These are phyloP conservation scores for Arctia plantaginis DNA, from an alignment of 2,888 invertebrate species.

Conservation along the genomic window DNA sequence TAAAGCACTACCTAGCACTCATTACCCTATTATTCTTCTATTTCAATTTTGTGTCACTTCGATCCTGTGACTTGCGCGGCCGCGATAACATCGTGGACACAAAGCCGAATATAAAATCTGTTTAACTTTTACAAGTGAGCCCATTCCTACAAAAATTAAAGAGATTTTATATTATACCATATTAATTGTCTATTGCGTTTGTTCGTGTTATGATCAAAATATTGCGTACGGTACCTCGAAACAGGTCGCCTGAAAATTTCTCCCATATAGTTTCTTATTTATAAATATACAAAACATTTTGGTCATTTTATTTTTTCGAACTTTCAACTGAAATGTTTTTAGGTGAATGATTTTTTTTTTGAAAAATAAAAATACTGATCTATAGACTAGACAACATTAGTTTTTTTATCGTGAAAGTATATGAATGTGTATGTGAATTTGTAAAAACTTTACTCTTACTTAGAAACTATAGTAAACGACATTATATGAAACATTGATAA, in stretches of 20 bases:
- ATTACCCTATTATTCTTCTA: constrained; percentile 18
- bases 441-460: constrained; percentile 45
- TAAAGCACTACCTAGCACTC: constrained; percentile 22
- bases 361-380: constrained; percentile 62
- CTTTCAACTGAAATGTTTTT: constrained; percentile 56
- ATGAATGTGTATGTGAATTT: constrained; percentile 50
- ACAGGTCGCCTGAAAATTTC: constrained; percentile 52
- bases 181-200: constrained; percentile 28
- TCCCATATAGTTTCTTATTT: constrained; percentile 62
- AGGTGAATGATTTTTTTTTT: constrained; percentile 52
- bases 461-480: constrained; percentile 55
- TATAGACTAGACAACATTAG: constrained; percentile 66
- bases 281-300: constrained; percentile 77
- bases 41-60: constrained; percentile 18
- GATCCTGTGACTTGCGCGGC: constrained; percentile 55
- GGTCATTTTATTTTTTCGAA: constrained; percentile 70
- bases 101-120: constrained; percentile 70
- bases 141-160: constrained; percentile 66
- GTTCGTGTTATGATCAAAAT: constrained; percentile 24
- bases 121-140: constrained; percentile 73
- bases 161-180: constrained; percentile 66
- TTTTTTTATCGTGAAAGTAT: constrained; percentile 59
- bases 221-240: constrained; percentile 51
- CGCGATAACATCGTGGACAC: constrained; percentile 46
- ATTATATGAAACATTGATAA: constrained; percentile 60